Conservation (phyloP, 2,113 vertebrate species). For the Dicentrarchus labrax region DNA sequence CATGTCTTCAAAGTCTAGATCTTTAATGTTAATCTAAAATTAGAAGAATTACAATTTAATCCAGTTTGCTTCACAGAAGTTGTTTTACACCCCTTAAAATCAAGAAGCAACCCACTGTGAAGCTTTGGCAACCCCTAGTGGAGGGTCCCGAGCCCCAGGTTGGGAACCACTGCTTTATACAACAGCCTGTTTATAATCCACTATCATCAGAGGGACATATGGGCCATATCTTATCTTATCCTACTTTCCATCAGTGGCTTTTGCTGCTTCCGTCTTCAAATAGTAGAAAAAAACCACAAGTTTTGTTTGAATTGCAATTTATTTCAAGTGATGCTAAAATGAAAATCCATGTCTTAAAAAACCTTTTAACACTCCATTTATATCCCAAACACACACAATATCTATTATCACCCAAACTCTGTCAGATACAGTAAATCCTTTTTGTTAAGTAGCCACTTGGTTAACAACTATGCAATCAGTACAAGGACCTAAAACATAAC, state of each 20-base stretch:
- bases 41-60: too few species aligned
- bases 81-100: too few species aligned
- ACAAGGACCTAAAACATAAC: slow-evolving; percentile 1
- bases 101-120: too few species aligned
- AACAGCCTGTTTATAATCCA: too few species aligned
- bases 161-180: too few species aligned
- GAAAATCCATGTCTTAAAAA: slow-evolving; percentile 68
- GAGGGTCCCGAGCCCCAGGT: too few species aligned
- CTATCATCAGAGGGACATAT: too few species aligned
- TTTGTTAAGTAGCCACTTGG: slow-evolving; percentile 24
- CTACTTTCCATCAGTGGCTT: not conserved
- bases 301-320: slow-evolving; percentile 69
- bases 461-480: slow-evolving; percentile 19
- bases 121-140: too few species aligned
- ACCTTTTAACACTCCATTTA: slow-evolving; percentile 59
- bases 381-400: slow-evolving; percentile 72
- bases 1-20: too few species aligned
- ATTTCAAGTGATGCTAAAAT: slow-evolving; percentile 79
- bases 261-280: not conserved
- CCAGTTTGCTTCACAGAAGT: too few species aligned
- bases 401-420: slow-evolving; percentile 50
- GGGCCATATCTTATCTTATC: too few species aligned
- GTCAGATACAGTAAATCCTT: slow-evolving; percentile 27
- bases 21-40: too few species aligned
- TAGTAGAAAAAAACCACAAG: slow-evolving; percentile 8